Base-by-base conservation (phyloP, 2,113 vertebrate genomes). In the Corydoras sp. region DNA sequence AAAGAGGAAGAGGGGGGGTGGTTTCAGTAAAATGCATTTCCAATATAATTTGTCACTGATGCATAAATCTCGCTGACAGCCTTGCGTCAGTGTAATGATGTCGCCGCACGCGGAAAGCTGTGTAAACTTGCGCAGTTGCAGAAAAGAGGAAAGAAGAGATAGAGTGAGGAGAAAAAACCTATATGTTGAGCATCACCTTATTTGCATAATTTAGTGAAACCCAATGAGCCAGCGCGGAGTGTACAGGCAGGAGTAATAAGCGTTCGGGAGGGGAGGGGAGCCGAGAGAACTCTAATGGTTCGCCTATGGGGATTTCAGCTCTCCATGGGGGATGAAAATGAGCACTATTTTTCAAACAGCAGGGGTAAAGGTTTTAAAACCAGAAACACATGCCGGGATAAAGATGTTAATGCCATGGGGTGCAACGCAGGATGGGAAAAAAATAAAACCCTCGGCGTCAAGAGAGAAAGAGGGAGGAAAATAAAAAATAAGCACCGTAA, bases 301-400 rank as follows among this genome's bases (percentile, higher is more conserved):
- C 92, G 97, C 97, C 97, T 97, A 97, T 98, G 97, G 97, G 97
- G 97, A 97, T 95, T 97, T 98, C 93, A 93, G 91, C 94, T 94
- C 97, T 94, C 97, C 95, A 96, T 97, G 96, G 96, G 95, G 96
- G 94, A 95, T 86, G 94, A 95, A 98, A 97, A 99, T 98, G 96
- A 98, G 96, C 96, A 99, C 97, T 98, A 99, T 99, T 98, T 99
- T 99, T 99, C 96, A 99, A 99, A 98, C 97, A 99, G 97, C 96
- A 92, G 96, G 97, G 96, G 95, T 95, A 99, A 99, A 99, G 96
- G 96, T 98, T 98, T 97, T 96, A 99, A 96, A 96, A 98, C 94
- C 94, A 94, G 93, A 94, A 98, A 94, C 95, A 96, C 96, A 98
- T 95, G 95, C 94, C 94, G 96, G 94, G 97, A 99, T 99, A 95